Conservation (phyloP, 2,113 vertebrate genomes). For the Caracal caracal region DNA sequence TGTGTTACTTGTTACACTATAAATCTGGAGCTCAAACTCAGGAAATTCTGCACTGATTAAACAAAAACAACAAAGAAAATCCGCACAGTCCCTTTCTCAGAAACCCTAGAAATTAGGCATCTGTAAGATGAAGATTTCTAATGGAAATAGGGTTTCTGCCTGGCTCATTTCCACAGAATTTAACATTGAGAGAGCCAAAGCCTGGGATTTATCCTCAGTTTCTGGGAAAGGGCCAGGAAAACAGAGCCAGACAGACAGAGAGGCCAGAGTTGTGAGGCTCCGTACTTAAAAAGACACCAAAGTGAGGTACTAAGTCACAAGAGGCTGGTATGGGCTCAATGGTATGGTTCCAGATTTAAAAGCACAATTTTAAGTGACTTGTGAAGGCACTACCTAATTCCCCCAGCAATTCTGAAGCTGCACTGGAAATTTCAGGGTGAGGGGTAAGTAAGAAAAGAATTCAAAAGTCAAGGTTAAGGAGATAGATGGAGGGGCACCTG, state of each 20-base stretch:
- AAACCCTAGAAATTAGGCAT: slow-evolving; percentile 38
- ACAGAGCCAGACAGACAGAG: slow-evolving; percentile 60
- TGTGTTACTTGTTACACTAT: slow-evolving; percentile 27
- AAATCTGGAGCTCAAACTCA: slow-evolving; percentile 50
- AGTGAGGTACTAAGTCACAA: neutral
- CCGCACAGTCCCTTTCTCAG: slow-evolving; percentile 44
- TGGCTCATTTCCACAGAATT: slow-evolving; percentile 74
- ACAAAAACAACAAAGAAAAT: slow-evolving; percentile 64
- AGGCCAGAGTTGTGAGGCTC: slow-evolving; percentile 38
- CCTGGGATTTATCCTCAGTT: slow-evolving; percentile 62
- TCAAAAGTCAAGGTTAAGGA: neutral
- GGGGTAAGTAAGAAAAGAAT: neutral
- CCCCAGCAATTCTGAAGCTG: slow-evolving; percentile 10
- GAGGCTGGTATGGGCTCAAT: neutral
- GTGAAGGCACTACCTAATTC: neutral
- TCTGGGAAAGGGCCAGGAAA: slow-evolving; percentile 69
- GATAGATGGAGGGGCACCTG: neutral
- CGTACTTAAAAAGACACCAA: slow-evolving; percentile 20
- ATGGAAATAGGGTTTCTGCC: slow-evolving; percentile 58
- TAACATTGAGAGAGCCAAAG: slow-evolving; percentile 57
- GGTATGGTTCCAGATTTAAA: neutral
- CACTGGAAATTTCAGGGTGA: neutral
- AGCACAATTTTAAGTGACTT: neutral
- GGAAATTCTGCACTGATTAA: slow-evolving; percentile 41
- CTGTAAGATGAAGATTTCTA: slow-evolving; percentile 45